Conservation (phyloP, 2,888 invertebrate genomes). For the Herminia tarsipennalis region DNA sequence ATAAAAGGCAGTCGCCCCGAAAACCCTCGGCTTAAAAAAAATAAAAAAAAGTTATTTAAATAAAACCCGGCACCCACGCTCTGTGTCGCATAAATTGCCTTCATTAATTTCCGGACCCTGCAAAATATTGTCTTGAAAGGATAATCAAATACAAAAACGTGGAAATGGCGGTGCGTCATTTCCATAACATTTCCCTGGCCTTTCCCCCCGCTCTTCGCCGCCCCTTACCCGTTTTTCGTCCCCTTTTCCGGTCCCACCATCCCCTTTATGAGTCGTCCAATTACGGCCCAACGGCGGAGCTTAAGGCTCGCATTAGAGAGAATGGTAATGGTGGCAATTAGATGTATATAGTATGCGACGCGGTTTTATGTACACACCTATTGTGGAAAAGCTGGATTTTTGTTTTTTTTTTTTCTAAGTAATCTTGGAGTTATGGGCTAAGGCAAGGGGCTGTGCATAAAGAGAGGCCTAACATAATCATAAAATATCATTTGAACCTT, state of each 20-base stretch:
- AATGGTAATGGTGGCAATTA: slow-evolving; percentile 64
- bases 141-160: slow-evolving; percentile 86
- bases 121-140: slow-evolving; percentile 86
- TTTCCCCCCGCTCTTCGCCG: slow-evolving; percentile 36
- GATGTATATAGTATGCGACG: slow-evolving; percentile 40
- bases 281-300: slow-evolving; percentile 78
- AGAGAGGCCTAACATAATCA: too few relatives aligned
- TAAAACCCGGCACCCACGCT: slow-evolving; percentile 76
- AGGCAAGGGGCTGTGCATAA: too few relatives aligned
- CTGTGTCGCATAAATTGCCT: slow-evolving; percentile 85
- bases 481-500: too few relatives aligned
- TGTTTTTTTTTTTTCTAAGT: too few relatives aligned
- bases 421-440: too few relatives aligned
- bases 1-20: slow-evolving; percentile 75
- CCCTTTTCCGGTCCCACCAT: slow-evolving; percentile 76
- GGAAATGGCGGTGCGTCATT: slow-evolving; percentile 85
- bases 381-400: slow-evolving; percentile 22
- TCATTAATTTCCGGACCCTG: slow-evolving; percentile 84
- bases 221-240: slow-evolving; percentile 65
- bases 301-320: slow-evolving; percentile 79
- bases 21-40: slow-evolving; percentile 70
- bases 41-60: slow-evolving; percentile 81
- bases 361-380: slow-evolving; percentile 28
- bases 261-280: slow-evolving; percentile 83
- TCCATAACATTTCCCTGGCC: slow-evolving; percentile 77